Conservation (phyloP, 1,140 invertebrate species). For the Aphidius gifuensis region DNA sequence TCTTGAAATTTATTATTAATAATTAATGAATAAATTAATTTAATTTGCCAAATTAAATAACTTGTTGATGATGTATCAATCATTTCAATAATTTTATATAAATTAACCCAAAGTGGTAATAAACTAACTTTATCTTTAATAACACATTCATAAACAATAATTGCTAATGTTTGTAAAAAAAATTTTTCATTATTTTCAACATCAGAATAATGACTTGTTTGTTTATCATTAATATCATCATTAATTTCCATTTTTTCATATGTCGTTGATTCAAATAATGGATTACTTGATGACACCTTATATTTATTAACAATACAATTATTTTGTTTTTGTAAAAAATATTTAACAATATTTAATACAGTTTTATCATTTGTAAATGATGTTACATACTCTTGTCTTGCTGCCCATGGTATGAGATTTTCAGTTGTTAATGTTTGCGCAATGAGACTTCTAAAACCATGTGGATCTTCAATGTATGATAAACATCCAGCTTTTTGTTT, state of each 20-base stretch:
- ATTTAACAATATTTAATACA: conserved; percentile 62
- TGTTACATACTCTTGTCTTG: conserved; percentile 60
- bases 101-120: conserved; percentile 69
- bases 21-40: conserved; percentile 58
- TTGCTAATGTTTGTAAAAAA: conserved; percentile 68
- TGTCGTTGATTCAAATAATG: conserved; percentile 15
- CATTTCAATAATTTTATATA: conserved; percentile 62
- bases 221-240: conserved; percentile 27
- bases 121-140: conserved; percentile 80
- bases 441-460: conserved; percentile 79
- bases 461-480: conserved; percentile 83
- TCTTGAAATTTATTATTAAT: conserved; percentile 39
- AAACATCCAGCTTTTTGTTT: conserved; percentile 88
- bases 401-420: conserved; percentile 68
- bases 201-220: conserved; percentile 30
- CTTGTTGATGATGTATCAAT: conserved; percentile 47
- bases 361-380: conserved; percentile 67
- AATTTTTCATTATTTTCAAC: conserved; percentile 58
- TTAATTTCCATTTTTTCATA: conserved; percentile 41
- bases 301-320: conserved; percentile 5
- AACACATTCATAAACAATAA: conserved; percentile 81
- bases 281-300: background rate
- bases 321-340: conserved; percentile 57
- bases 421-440: conserved; percentile 81
- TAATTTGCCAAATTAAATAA: conserved; percentile 66